Percentiles rank a stretch among this genome's conserved stretches.
phyloP scores from a whole-genome alignment of 2,888 invertebrate genomes.

The Prenolepis imparis region DNA sequence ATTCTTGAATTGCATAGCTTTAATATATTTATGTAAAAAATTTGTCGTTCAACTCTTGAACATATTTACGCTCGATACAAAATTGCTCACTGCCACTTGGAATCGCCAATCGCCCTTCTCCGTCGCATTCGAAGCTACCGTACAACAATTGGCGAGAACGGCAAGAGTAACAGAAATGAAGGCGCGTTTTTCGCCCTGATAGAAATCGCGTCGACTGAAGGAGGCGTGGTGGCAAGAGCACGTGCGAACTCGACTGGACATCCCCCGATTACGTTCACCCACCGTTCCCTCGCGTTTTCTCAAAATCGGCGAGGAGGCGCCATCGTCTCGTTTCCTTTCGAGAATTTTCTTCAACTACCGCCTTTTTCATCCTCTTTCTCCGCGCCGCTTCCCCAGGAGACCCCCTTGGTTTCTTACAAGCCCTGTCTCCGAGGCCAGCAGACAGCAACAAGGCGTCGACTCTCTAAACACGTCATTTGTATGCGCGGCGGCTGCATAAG shows the following conservation, averaged over 20 bases:
- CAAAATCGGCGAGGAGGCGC: conserved; percentile 45
- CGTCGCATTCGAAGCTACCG: not conserved
- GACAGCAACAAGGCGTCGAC: conserved; percentile 42
- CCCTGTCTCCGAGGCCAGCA: conserved; percentile 21
- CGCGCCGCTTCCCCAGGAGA: not conserved
- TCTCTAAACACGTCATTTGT: conserved; percentile 81
- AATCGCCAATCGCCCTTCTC: not conserved
- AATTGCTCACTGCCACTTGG: not conserved
- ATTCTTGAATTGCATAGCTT: not conserved
- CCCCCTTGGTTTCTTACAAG: conserved; percentile 34
- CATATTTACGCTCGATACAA: conserved; percentile 7
- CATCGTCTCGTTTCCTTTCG: conserved; percentile 43
- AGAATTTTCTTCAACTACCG: conserved; percentile 12
- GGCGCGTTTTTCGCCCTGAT: conserved; percentile 27
- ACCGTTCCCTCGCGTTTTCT: conserved; percentile 15
- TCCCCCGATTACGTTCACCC: conserved; percentile 51
- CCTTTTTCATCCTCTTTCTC: not conserved
- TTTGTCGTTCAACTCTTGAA: not conserved
- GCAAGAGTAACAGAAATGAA: conserved; percentile 40
- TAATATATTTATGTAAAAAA: not conserved
- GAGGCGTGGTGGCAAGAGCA: conserved; percentile 1
- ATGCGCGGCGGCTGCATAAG: conserved; percentile 79
- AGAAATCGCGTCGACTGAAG: conserved; percentile 38
- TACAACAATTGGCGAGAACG: conserved; percentile 21
- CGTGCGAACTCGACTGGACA: conserved; percentile 54